Base-by-base conservation (phyloP, 2,113 vertebrate genomes). In the Mastomys natalensis region DNA sequence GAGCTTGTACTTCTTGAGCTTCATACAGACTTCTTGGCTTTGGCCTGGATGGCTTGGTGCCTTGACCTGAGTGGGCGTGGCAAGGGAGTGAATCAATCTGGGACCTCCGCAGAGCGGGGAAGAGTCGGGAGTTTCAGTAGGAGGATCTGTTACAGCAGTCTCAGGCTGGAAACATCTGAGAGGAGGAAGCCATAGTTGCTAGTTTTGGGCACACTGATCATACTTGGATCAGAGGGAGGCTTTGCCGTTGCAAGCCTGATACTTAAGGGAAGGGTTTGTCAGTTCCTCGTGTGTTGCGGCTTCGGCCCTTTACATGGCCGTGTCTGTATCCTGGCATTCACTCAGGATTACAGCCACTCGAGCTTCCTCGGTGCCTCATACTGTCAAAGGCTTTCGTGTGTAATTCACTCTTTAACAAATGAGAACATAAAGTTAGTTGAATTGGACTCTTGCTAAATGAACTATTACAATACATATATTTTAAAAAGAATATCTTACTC, bases 381-480 rank as follows among this genome's bases (percentile, higher is more conserved):
- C 51, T 37, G 10, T 55, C 89, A 58, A 21, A 13, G 58, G 64
- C 86, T 85, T 26, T 86, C 72, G n/a, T 34, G 2, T 43, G 2
- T 43, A 68, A 68, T 53, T 22, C 87, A 48, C 0, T 34, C n/a
- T 55, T 91, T 93, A n/a, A 43, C 34, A 26, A 1, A 48, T 87
- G 80, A 81, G 12, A 78, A 29, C 4, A 72, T 37, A 53, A 31
- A 96, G 64, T 93, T 48, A 43, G 45, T 86, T 86, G 94, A 19
- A 48, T 31, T 89, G 48, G 31, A 48, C 34, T 97, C 66, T 91
- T 96, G 31, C 15, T 60, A 93, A 31, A 43, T 72, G 7, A 64
- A 82, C 43, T 90, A 19, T 90, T 94, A 29, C 0, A 76, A 9
- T 78, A 37, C 73, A n/a, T 92, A 12, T 92, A 78, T 97, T 43